These are phyloP conservation scores for Protomyctophum bolini DNA, from an alignment of 2,113 vertebrate species.

Conservation along the genomic window DNA sequence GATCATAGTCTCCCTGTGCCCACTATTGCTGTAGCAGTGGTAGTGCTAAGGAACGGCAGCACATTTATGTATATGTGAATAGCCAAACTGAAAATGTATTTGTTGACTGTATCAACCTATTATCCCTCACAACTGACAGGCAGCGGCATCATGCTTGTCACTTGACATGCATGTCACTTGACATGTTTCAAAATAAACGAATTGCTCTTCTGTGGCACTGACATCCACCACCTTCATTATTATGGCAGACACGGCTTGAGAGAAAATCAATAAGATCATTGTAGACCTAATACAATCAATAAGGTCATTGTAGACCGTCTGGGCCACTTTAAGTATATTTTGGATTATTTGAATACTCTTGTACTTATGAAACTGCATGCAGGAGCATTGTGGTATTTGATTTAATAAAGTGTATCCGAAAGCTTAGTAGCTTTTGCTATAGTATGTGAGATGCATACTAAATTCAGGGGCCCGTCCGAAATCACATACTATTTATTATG, in stretches of 20 bases:
- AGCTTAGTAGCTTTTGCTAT: too few relatives aligned
- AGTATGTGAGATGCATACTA: too few relatives aligned
- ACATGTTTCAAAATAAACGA: conserved; percentile 19
- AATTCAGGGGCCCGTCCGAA: too few relatives aligned
- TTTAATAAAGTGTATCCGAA: too few relatives aligned
- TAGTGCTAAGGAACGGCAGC: conserved; percentile 47
- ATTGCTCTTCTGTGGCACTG: conserved; percentile 33
- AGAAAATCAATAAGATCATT: conserved; percentile 62
- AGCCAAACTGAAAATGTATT: conserved; percentile 3
- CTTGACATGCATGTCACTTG: conserved; percentile 18
- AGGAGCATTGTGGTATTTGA: too few relatives aligned
- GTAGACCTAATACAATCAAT: conserved; percentile 57
- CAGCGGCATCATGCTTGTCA: neutral
- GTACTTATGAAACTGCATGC: too few relatives aligned
- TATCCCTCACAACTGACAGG: neutral
- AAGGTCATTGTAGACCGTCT: too few relatives aligned
- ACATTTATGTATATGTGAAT: conserved; percentile 47
- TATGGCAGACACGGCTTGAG: conserved; percentile 35
- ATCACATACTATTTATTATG: too few relatives aligned
- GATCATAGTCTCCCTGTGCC: conserved; percentile 60
- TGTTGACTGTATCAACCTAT: neutral
- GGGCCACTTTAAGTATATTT: too few relatives aligned
- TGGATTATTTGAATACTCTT: too few relatives aligned
- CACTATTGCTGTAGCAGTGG: conserved; percentile 33
- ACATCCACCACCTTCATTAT: conserved; percentile 55